Evolutionary conservation across 2,797 vertebrate genomes (phyloP), one percentile per base, ranked within the genome.

Genomic region (Leucoraja ocellata): DNA sequence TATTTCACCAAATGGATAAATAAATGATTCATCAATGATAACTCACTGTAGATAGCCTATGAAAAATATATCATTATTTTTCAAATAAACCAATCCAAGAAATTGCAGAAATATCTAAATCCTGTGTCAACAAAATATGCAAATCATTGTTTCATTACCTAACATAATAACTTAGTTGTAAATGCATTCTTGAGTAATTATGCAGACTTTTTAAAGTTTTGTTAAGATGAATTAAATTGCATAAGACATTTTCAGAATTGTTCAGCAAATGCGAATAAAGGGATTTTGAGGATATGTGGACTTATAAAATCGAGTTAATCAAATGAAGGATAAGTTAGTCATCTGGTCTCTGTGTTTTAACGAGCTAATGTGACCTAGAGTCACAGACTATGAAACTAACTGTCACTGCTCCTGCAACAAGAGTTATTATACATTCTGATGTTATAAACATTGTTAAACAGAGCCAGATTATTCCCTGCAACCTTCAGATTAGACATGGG

Each of bases 61-160:
- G 14, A 14, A 68, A 21, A 90, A 90, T 88, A 88, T 32, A 88
- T 88, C 4, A 88, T 90, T 90, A 21, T 18, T 90, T 86, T 46
- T 28, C 21, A 74, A 91, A 91, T 91, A 46, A 23, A 73, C 9
- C 63, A 65, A 32, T 39, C 18, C 32, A 23, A 68, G 63, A 36
- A 21, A 73, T 39, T 91, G 58, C 14, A 54, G 36, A 65, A 74
- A 71, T 28, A 74, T 54, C 71, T 91, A 74, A 91, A 91, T 71
- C 63, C 21, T 23, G 7, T 39, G 58, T 86, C 58, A 63, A 32
- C 63, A 86, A 65, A 32, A 6, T 63, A 86, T 86, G 46, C 61
- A 71, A 91, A 83, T 11, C 6, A 68, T 36, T 65, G 68, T 81
- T 36, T 46, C 14, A 81, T 54, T 81, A 10, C 1, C 28, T 76